Evolutionary conservation across 2,113 vertebrate species (phyloP), one percentile per base, ranked within the genome.

Genomic region (Gymnogyps californianus): DNA sequence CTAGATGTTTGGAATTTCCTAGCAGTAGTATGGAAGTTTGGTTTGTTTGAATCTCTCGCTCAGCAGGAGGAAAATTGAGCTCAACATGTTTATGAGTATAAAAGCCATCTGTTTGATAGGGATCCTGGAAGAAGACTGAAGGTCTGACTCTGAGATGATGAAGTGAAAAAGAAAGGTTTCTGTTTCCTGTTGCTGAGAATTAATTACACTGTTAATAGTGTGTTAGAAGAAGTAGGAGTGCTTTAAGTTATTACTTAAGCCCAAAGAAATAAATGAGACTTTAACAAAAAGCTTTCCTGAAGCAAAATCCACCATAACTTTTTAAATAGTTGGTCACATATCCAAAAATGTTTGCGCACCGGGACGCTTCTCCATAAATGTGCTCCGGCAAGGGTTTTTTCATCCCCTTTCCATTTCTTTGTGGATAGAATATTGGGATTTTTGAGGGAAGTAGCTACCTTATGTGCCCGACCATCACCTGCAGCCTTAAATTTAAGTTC

Each of bases 101-200:
- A 97, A 97, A 97, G 93, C 89, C 96, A 96, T 97, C 94, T 97
- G 96, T 93, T 91, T 96, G 96, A 97, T 97, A 96, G 94, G 78
- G 89, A 94, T 84, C 72, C 93, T 93, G 87, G 89, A 97, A 84
- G 92, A 96, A 90, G 91, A 72, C 93, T 42, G 95, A 93, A 80
- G 91, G 94, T 74, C 91, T 94, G 81, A 87, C 89, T 97, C 91
- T 5, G 93, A 83, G 87, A 95, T 93, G 95, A 97, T 96, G 96
- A 96, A 96, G 95, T 94, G 95, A 91, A 93, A 90, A 76, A 93
- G 82, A 96, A 96, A 93, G 34, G 75, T 94, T 88, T 93, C 92
- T 96, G 86, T 85, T 97, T 96, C 93, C 93, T 86, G 84, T 85
- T 83, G 62, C 87, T 93, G 87, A 85, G 66, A 95, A 95, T 96